Evolutionary conservation across 1,140 invertebrate species (phyloP).

Genomic region (Aethina tumida): DNA sequence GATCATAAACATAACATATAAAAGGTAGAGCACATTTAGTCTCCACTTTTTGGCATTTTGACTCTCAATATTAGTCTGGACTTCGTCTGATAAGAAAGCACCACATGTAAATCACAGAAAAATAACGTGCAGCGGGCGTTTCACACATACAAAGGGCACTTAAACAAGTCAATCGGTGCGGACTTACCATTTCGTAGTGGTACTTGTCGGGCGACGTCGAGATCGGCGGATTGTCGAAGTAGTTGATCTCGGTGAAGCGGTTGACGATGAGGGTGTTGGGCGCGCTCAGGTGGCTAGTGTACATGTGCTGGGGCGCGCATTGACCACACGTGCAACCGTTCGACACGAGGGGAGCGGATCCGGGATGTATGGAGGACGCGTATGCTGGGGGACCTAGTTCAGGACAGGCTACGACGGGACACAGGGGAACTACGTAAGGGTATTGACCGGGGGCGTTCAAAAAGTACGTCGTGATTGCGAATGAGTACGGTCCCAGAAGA

Average conservation of each 20-base stretch:
- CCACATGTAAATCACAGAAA: no score
- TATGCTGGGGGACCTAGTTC: constrained; percentile 23
- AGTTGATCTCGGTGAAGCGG: constrained; percentile 37
- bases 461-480: constrained; percentile 36
- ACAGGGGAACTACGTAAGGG: constrained; percentile 37
- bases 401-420: constrained; percentile 31
- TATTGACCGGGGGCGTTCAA: constrained; percentile 34
- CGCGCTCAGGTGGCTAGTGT: constrained; percentile 25
- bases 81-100: no score
- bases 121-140: no score
- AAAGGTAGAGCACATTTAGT: no score
- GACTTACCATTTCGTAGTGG: constrained; percentile 34
- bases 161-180: constrained; percentile 4
- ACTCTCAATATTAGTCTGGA: no score
- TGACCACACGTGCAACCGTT: constrained; percentile 32
- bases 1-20: no score
- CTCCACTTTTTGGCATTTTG: no score
- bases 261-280: constrained; percentile 36
- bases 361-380: no score
- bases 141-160: constrained; percentile 1
- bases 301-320: constrained; percentile 34
- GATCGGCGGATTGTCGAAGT: constrained; percentile 32
- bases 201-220: constrained; percentile 25
- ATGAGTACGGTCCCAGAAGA: constrained; percentile 10
- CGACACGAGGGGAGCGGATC: constrained; percentile 16